Conservation (phyloP, 2,113 vertebrate species). For the Aphyosemion australe region DNA sequence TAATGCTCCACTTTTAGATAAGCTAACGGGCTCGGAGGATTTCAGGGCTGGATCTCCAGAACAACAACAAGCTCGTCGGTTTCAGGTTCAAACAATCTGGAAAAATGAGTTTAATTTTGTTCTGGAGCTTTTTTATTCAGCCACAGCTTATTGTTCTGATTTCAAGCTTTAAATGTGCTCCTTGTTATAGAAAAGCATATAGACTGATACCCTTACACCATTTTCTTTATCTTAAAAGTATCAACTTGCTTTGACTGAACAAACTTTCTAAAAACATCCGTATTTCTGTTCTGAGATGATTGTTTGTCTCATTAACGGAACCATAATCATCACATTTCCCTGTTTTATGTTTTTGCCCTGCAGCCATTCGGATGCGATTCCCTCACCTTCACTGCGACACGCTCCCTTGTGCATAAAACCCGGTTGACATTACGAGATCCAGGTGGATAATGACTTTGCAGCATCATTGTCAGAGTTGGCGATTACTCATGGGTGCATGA, state of each 20-base stretch:
- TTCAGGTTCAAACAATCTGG: background rate
- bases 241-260: background rate
- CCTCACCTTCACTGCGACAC: background rate
- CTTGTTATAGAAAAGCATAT: too few species aligned
- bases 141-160: too few species aligned
- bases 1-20: background rate
- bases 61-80: background rate
- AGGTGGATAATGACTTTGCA: constrained; percentile 18
- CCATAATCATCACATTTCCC: background rate
- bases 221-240: too few species aligned
- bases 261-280: too few species aligned
- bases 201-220: too few species aligned
- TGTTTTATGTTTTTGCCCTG: background rate
- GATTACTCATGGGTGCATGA: constrained; percentile 23
- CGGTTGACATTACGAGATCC: constrained; percentile 3
- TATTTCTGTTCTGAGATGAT: background rate
- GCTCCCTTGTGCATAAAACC: background rate
- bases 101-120: too few species aligned
- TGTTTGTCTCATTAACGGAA: background rate
- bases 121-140: too few species aligned
- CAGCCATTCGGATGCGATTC: background rate
- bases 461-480: constrained; percentile 8
- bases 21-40: background rate
- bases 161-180: too few species aligned
- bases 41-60: background rate